Conservation (phyloP, 2,797 vertebrate genomes). For the Scyliorhinus canicula region DNA sequence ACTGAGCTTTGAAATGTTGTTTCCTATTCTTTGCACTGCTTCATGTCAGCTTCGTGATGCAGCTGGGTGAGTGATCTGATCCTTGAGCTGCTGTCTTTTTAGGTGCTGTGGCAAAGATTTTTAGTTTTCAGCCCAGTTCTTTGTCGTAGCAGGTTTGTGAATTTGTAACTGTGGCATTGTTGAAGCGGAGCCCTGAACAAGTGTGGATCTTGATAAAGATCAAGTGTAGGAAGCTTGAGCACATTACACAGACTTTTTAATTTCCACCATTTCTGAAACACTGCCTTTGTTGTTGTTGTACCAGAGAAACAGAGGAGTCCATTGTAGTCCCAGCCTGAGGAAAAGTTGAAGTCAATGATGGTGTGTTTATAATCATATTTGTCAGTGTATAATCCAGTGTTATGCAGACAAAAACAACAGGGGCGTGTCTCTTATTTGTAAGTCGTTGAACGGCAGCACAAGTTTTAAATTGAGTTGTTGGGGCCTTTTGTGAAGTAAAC, state of each 20-base stretch:
- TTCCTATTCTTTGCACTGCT: background rate
- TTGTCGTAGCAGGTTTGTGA: background rate
- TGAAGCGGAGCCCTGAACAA: background rate
- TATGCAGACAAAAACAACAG: background rate
- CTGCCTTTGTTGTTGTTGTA: conserved; percentile 3
- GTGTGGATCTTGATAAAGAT: conserved; percentile 32
- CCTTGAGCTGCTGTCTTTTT: background rate
- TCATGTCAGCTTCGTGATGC: background rate
- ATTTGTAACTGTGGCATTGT: background rate
- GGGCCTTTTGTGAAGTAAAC: background rate
- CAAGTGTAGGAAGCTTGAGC: background rate
- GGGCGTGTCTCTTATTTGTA: background rate
- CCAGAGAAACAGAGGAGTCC: background rate
- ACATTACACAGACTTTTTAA: conserved; percentile 21
- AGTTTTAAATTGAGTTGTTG: background rate
- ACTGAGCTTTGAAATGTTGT: background rate
- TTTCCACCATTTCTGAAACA: conserved; percentile 15
- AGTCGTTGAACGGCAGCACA: background rate
- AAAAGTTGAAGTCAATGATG: conserved; percentile 29
- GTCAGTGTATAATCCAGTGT: background rate
- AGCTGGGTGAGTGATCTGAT: background rate
- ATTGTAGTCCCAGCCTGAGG: conserved; percentile 22
- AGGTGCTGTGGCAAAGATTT: background rate
- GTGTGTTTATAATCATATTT: conserved; percentile 30
- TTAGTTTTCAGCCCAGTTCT: background rate